phyloP scores from a whole-genome alignment of 2,797 vertebrate species.

The Lateolabrax maculatus region DNA sequence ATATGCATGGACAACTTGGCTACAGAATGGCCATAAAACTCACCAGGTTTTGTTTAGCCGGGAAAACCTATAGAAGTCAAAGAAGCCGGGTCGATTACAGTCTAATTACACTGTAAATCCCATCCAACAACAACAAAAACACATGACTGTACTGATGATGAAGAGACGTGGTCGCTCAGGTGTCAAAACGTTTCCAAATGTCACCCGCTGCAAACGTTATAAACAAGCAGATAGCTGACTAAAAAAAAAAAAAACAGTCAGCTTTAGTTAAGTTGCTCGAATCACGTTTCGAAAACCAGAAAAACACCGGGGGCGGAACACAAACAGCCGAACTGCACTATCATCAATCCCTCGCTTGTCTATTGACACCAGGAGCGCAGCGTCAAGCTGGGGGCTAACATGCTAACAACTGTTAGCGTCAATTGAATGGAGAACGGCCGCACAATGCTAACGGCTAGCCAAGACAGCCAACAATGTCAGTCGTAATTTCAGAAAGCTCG shows the following conservation, averaged over 20 bases:
- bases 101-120: not conserved
- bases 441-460: conserved; percentile 59
- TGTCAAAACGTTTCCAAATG: conserved; percentile 25
- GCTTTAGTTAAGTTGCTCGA: not conserved
- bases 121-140: conserved; percentile 3
- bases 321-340: conserved; percentile 12
- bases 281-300: not conserved
- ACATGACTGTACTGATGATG: not conserved
- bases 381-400: conserved; percentile 29
- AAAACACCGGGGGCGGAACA: not conserved
- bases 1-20: conserved; percentile 72
- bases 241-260: not conserved
- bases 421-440: conserved; percentile 5
- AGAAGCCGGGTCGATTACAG: not conserved
- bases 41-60: not conserved
- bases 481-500: conserved; percentile 28
- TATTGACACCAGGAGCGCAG: conserved; percentile 30
- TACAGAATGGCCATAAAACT: conserved; percentile 31
- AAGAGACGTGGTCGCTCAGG: conserved; percentile 27
- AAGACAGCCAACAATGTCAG: conserved; percentile 64
- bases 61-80: not conserved
- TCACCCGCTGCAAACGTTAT: not conserved
- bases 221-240: not conserved
- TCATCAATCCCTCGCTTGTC: not conserved
- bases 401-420: conserved; percentile 26